phyloP scores from a whole-genome alignment of 2,113 vertebrate genomes.

The Phyllostomus discolor region DNA sequence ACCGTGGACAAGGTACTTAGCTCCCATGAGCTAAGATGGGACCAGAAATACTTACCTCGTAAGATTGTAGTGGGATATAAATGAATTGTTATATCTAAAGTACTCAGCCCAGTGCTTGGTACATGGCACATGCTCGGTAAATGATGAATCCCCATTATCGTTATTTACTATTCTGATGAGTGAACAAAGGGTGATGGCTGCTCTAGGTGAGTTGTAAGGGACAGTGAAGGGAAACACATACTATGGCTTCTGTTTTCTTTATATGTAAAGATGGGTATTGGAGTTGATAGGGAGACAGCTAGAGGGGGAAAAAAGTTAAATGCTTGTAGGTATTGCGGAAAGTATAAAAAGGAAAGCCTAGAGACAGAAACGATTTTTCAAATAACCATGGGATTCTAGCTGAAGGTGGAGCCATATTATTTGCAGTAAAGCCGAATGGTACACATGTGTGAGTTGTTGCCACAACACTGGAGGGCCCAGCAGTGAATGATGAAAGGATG shows the following conservation, averaged over 20 bases:
- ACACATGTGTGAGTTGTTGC: neutral
- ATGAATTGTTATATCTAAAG: neutral
- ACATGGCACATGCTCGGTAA: neutral
- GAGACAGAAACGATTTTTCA: neutral
- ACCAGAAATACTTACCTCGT: neutral
- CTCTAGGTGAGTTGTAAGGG: neutral
- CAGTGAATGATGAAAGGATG: neutral
- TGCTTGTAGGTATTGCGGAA: neutral
- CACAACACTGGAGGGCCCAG: neutral
- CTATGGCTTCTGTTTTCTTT: neutral
- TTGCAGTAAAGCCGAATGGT: neutral
- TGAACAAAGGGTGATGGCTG: neutral
- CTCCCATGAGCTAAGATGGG: neutral
- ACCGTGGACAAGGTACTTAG: neutral
- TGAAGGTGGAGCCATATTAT: neutral
- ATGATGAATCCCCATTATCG: neutral
- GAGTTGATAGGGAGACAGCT: neutral
- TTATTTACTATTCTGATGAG: neutral
- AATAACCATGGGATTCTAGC: neutral
- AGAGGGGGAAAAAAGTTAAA: neutral
- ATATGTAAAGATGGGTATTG: neutral
- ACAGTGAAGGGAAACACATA: neutral
- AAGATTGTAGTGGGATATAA: neutral
- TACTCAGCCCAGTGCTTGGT: neutral
- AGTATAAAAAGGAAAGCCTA: neutral